Conservation (phyloP, 1,140 invertebrate species). For the Brachionus rotundiformis region DNA sequence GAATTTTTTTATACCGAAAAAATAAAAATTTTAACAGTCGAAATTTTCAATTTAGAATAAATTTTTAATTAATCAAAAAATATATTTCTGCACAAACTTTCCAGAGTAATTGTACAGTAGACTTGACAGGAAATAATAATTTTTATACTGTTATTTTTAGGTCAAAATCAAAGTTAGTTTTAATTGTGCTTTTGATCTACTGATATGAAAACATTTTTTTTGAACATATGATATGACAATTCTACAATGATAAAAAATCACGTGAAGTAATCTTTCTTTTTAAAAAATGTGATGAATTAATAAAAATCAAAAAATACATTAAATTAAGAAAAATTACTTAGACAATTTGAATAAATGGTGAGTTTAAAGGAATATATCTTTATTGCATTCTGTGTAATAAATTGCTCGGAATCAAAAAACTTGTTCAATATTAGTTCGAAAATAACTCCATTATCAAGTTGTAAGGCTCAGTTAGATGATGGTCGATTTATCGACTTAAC, state of each 20-base stretch:
- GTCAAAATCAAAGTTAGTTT: too few species aligned
- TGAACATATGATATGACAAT: too few species aligned
- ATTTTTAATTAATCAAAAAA: too few species aligned
- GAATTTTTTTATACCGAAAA: too few species aligned
- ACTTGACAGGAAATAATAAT: too few species aligned
- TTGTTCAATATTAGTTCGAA: neutral
- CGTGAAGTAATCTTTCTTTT: neutral
- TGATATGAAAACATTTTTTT: too few species aligned
- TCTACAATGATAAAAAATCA: neutral
- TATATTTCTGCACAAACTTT: too few species aligned
- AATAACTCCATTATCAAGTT: conserved; percentile 16
- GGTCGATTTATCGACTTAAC: conserved; percentile 43
- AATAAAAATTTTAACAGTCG: too few species aligned
- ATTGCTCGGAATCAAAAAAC: neutral
- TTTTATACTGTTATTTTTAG: too few species aligned
- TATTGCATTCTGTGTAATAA: neutral
- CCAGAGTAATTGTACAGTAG: too few species aligned
- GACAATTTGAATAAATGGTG: neutral
- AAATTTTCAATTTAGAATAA: too few species aligned
- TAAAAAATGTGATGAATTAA: neutral
- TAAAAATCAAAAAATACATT: neutral
- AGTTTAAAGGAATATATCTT: neutral
- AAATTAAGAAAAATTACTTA: neutral
- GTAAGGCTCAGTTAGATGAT: conserved; percentile 21
- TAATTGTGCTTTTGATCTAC: too few species aligned